Evolutionary conservation across 2,888 invertebrate genomes (phyloP), one percentile per base, ranked within the genome.

Genomic region (Cepaea hortensis): DNA sequence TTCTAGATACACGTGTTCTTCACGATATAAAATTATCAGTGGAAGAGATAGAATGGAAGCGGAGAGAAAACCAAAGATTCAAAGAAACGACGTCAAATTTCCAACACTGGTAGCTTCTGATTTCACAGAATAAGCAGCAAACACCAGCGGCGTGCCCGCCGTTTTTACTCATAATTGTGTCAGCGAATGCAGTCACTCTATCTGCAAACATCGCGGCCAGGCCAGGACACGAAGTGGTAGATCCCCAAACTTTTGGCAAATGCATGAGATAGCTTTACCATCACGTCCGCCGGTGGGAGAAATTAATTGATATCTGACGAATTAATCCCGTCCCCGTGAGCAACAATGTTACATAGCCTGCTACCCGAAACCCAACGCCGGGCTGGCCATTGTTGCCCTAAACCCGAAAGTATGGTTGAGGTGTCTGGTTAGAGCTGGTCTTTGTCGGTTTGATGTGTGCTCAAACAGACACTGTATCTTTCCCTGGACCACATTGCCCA

Each of bases 231-330:
- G 84, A 75, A 84, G 62, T 18, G 15, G 23, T 75, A 84, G 84
- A 84, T 70, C 81, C 81, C 9, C 6, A 20, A 48, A 75, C 46
- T 65, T 76, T 76, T 65, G 1, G 85, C 79, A 85, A 85, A 85
- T 79, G 85, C 85, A 85, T 85, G 85, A 85, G 85, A 79, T 48
- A 4, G 62, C 35, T 75, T 61, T 85, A 79, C 70, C 61, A 85
- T 85, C 85, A 85, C 85, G 85, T 76, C 20, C 79, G 11, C 48
- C 77, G 55, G 55, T 55, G 70, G 72, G 68, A 77, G 72, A 85
- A 84, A 85, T 85, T 85, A 85, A 85, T 85, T 85, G 85, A 85
- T 77, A 85, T 85, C 85, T 72, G 79, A 79, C 50, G 85, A 79
- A 85, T 85, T 85, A 85, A 85, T 85, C 85, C 85, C 13, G 4